Evolutionary conservation across 2,888 invertebrate genomes (phyloP), one percentile per base, ranked within the genome.

Genomic region (Seladonia tumulorum): DNA sequence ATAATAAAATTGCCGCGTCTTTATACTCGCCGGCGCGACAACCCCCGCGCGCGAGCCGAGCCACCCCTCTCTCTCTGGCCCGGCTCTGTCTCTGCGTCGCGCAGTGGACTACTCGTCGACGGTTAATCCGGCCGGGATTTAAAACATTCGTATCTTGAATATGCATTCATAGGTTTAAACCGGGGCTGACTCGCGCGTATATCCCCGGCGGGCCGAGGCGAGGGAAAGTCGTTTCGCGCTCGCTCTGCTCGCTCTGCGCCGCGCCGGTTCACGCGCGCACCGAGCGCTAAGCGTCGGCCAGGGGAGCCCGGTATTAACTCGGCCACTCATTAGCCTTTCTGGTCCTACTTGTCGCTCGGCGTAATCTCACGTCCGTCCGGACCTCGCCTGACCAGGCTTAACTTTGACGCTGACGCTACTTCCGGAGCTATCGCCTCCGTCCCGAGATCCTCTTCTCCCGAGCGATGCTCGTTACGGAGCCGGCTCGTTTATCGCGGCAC

Each of bases 61-160:
- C 70, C 39, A 42, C 42, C 70, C 70, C 42, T 70, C 14, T 42
- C 70, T 42, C 42, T 70, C 14, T 42, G 42, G 42, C 39, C 70
- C 35, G 68, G 18, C 68, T 68, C 39, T 70, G 39, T n/a, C 70
- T 70, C 70, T 42, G 22, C 70, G 70, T 14, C 63, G 66, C 75
- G 42, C 79, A 63, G 53, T 71, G 83, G 80, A 70, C 78, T 68
- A 76, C 85, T 87, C 90, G 87, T 85, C 89, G 83, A 74, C 88
- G 87, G 75, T 84, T 94, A 94, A 95, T 94, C 93, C 94, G 72
- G 81, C 85, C 84, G 80, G 93, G 94, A 94, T 95, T 94, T 93
- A 94, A 94, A 94, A 94, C 91, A 93, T 93, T 93, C 94, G 93
- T 94, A 94, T 94, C 94, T 93, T 92, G 93, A 92, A 92, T 93